A percentile compares a stretch with the other conserved stretches of the same genome.
Conservation (phyloP, 1,140 invertebrate species). For the Halyomorpha halys region DNA sequence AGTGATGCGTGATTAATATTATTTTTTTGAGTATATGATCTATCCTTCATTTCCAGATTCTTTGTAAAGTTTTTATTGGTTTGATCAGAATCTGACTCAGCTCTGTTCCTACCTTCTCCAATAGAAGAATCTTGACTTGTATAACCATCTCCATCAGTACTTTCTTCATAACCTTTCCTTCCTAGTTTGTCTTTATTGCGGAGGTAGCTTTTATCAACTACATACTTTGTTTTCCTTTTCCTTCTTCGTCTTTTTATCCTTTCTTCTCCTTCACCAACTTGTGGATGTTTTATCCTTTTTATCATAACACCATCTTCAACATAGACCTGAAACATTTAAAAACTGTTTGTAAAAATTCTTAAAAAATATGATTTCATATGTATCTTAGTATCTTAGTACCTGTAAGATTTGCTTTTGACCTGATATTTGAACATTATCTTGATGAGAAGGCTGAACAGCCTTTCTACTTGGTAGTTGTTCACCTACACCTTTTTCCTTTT, state of each 20-base stretch:
- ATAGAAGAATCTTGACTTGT: not conserved
- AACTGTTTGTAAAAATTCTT: too few relatives aligned
- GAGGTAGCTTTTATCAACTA: constrained; percentile 33
- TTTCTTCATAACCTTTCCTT: constrained; percentile 34
- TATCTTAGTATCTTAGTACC: not conserved
- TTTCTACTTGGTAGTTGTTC: not conserved
- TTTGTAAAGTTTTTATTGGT: not conserved
- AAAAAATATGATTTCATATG: not conserved
- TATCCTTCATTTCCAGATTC: too few relatives aligned
- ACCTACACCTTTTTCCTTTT: not conserved
- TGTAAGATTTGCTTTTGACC: constrained; percentile 11
- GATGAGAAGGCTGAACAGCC: too few relatives aligned
- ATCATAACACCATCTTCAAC: constrained; percentile 28
- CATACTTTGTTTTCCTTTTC: constrained; percentile 29
- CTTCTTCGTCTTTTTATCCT: constrained; percentile 15
- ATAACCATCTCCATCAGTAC: constrained; percentile 19
- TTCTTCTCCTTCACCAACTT: constrained; percentile 21
- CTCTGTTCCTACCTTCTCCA: not conserved
- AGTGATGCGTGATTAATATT: too few relatives aligned
- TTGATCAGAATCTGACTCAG: not conserved
- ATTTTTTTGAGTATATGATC: too few relatives aligned
- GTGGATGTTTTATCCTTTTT: constrained; percentile 15
- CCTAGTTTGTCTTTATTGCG: constrained; percentile 27
- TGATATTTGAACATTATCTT: not conserved
- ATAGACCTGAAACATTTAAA: constrained; percentile 23